Evolutionary conservation across 1,140 invertebrate genomes (phyloP).

Genomic region (Callitettix versicolor): DNA sequence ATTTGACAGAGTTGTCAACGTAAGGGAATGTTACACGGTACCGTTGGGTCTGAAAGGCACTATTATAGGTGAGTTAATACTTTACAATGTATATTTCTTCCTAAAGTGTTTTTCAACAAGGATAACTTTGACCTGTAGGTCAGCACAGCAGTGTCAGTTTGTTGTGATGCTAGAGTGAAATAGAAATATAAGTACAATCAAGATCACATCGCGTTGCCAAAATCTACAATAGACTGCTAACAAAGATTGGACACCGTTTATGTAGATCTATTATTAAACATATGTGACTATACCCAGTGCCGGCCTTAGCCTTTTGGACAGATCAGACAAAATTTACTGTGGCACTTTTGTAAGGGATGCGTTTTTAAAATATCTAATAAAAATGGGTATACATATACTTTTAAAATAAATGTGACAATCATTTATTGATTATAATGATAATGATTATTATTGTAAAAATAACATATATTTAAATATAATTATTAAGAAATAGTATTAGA

Average conservation of each 20-base stretch:
- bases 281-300: too few relatives aligned
- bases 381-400: too few relatives aligned
- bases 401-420: too few relatives aligned
- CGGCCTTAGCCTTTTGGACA: too few relatives aligned
- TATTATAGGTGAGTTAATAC: conserved; percentile 51
- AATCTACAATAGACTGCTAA: not conserved
- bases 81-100: not conserved
- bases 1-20: conserved; percentile 75
- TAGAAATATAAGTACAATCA: not conserved
- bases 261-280: not conserved
- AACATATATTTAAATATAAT: too few relatives aligned
- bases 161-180: not conserved
- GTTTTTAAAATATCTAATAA: too few relatives aligned
- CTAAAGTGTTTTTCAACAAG: not conserved
- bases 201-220: not conserved
- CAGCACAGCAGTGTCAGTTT: not conserved
- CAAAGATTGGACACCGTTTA: too few relatives aligned
- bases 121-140: not conserved
- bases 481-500: too few relatives aligned
- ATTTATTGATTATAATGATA: too few relatives aligned
- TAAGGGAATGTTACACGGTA: conserved; percentile 58
- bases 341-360: too few relatives aligned
- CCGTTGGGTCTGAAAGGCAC: conserved; percentile 75
- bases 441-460: too few relatives aligned
- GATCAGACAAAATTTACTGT: too few relatives aligned